Conservation (phyloP, 2,888 invertebrate genomes). For the Trachelus stipa region DNA sequence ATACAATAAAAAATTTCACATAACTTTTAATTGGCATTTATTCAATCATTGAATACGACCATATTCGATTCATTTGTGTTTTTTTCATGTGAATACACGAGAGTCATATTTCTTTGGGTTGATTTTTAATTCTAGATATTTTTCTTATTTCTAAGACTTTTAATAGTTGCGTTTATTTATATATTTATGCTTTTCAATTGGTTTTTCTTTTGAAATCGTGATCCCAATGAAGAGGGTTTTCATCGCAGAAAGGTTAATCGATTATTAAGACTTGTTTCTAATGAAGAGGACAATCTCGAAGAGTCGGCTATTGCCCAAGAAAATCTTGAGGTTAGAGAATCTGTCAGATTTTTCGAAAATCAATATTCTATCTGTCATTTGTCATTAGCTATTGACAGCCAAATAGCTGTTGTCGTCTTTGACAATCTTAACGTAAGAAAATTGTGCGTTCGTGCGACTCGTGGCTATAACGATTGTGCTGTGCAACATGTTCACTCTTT, state of each 20-base stretch:
- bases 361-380: conserved; percentile 14
- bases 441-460: conserved; percentile 21
- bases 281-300: conserved; percentile 21
- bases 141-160: background rate
- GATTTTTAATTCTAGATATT: background rate
- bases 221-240: background rate
- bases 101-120: background rate
- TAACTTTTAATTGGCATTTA: conserved; percentile 27
- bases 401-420: conserved; percentile 17
- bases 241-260: background rate
- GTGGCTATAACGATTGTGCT: conserved; percentile 5
- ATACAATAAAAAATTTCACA: conserved; percentile 66
- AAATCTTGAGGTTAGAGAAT: conserved; percentile 18
- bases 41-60: conserved; percentile 4
- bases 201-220: background rate
- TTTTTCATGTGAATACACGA: background rate
- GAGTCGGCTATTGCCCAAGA: conserved; percentile 11
- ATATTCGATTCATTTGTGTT: background rate
- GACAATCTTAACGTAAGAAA: conserved; percentile 24
- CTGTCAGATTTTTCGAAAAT: background rate
- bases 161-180: background rate
- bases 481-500: conserved; percentile 18
- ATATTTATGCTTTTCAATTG: background rate
- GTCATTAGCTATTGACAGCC: conserved; percentile 17
- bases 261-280: background rate